Evolutionary conservation across 2,797 vertebrate genomes (phyloP), one percentile per base, ranked within the genome.

Genomic region (Danio tinwini): DNA sequence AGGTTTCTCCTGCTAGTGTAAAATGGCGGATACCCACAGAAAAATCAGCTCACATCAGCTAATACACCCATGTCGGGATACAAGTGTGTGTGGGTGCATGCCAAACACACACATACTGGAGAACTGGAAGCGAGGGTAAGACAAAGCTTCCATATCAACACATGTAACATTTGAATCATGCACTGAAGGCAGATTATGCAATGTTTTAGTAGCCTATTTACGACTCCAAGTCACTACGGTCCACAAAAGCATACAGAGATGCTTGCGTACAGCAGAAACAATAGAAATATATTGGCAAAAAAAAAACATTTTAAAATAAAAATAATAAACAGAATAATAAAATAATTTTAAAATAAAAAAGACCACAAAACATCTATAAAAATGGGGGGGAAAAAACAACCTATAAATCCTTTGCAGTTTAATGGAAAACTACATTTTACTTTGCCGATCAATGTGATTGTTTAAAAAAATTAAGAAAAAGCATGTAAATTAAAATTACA

Each of bases 111-210:
- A 70, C 67, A 71, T 37, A 78, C 65, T 61, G 47, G 56, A 39
- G 56, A 78, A 71, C 76, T 70, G 76, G 45, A 78, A 78, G 68
- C 17, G 5, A 79, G 68, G 47, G 58, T 52, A 63, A 79, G 39
- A 64, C 62, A 52, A 69, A 69, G 65, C 80, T 76, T 69, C 56
- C 68, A 12, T 62, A 62, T 73, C 0, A 50, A 56, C 14, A 13
- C 8, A 73, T 21, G 61, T 39, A 72, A 55, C 47, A 63, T 55
- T 21, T 40, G 17, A 69, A 78, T 74, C 71, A n/a, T 49, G 3
- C 19, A 61, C 5, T 61, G 8, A 74, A 59, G 59, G 4, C 17
- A 56, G 11, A 19, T 19, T 44, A 37, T 71, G 50, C 17, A 14
- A 56, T 1, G 2, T 16, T 56, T 67, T 29, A 29, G 47, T 12